Evolutionary conservation across 2,797 vertebrate species (phyloP).

Genomic region (Rallus crepitans): DNA sequence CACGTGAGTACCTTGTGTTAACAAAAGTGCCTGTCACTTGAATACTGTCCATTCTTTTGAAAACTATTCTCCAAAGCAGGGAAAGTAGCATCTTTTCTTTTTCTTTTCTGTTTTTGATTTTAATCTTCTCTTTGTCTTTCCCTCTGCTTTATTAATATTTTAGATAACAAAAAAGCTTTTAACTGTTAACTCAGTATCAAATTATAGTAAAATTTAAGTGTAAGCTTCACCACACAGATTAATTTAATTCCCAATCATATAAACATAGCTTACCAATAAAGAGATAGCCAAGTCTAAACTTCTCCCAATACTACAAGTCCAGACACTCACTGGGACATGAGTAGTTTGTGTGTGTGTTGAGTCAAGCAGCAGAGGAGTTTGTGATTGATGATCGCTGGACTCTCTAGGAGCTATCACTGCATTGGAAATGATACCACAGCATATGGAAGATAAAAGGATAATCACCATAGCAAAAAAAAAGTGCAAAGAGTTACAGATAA

Average conservation of each 20-base stretch:
- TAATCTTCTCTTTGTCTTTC: not conserved
- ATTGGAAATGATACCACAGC: conserved; percentile 13
- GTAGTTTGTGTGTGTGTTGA: not conserved
- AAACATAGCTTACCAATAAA: not conserved
- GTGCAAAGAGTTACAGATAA: not conserved
- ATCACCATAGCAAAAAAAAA: not conserved
- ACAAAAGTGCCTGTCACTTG: conserved; percentile 11
- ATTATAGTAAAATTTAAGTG: not conserved
- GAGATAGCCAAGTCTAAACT: not conserved
- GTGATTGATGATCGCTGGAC: conserved; percentile 22
- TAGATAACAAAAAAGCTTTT: not conserved
- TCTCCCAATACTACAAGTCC: not conserved
- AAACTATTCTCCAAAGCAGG: not conserved
- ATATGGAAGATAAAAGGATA: conserved; percentile 18
- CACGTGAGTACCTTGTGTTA: conserved; percentile 3
- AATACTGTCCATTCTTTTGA: not conserved
- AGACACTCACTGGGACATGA: not conserved
- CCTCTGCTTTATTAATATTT: not conserved
- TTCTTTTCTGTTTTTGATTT: not conserved
- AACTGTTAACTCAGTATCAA: not conserved
- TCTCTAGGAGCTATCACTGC: not conserved
- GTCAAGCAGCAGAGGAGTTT: not conserved
- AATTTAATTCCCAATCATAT: not conserved
- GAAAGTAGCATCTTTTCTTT: not conserved
- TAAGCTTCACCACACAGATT: not conserved